Percentiles rank a stretch among this genome's conserved stretches.
phyloP scores from a whole-genome alignment of 1,140 invertebrate species.

The Dinoponera quadriceps region DNA sequence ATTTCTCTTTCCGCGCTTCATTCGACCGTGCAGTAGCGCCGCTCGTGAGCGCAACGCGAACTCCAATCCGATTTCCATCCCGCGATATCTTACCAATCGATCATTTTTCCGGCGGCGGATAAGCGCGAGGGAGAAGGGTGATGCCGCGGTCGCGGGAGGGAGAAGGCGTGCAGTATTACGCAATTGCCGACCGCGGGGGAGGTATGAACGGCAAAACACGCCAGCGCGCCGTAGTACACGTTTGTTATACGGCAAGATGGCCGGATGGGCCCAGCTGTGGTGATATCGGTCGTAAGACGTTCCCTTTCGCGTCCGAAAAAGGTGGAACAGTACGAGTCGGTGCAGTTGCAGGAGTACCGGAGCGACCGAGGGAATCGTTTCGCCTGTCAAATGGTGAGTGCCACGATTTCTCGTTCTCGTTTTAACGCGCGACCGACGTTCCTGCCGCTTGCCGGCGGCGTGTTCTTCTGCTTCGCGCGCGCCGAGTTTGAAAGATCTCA shows the following conservation, averaged over 20 bases:
- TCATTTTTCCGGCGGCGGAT: neutral
- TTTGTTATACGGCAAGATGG: slow-evolving; percentile 69
- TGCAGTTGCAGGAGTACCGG: slow-evolving; percentile 63
- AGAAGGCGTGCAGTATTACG: slow-evolving; percentile 47
- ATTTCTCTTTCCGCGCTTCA: too few species aligned
- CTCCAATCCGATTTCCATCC: neutral
- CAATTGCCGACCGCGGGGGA: slow-evolving; percentile 39
- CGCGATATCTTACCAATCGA: slow-evolving; percentile 3
- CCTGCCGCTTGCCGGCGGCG: slow-evolving; percentile 34
- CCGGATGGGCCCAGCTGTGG: slow-evolving; percentile 73
- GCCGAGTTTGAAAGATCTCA: slow-evolving; percentile 65
- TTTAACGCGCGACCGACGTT: neutral
- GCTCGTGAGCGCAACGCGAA: neutral
- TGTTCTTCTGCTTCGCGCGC: slow-evolving; percentile 65
- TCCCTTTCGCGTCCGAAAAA: slow-evolving; percentile 57
- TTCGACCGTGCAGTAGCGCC: slow-evolving; percentile 30
- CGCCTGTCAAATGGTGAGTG: slow-evolving; percentile 69
- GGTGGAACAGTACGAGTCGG: slow-evolving; percentile 58
- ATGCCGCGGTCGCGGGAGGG: slow-evolving; percentile 11
- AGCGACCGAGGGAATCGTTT: neutral
- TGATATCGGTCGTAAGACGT: slow-evolving; percentile 72
- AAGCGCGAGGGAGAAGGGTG: neutral
- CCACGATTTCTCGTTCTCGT: neutral
- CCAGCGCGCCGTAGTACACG: slow-evolving; percentile 65
- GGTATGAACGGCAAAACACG: slow-evolving; percentile 42